Conservation (phyloP, 2,888 invertebrate species). For the Drosophila mayaguana region DNA sequence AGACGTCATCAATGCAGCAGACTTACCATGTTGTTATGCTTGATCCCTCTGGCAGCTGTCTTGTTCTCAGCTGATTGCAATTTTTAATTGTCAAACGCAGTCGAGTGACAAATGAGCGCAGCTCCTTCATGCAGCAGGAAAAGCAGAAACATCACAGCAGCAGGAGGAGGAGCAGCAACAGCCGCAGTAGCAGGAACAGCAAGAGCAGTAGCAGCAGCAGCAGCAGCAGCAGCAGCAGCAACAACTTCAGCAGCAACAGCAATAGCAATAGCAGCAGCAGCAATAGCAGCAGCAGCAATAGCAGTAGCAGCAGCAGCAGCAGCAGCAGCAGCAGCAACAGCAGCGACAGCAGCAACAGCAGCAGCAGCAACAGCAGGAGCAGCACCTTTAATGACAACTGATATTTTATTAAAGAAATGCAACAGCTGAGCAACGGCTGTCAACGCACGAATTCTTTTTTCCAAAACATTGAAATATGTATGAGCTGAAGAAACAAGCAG, state of each 20-base stretch:
- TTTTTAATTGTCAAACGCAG: conserved; percentile 78
- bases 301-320: conserved; percentile 2
- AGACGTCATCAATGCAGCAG: neutral
- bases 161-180: conserved; percentile 1
- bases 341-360: neutral
- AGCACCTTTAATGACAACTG: conserved; percentile 69
- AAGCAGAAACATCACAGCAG: neutral
- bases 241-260: conserved; percentile 12
- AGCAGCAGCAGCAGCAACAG: conserved; percentile 4
- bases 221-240: conserved; percentile 3
- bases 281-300: conserved; percentile 11
- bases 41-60: conserved; percentile 49
- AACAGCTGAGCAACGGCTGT: conserved; percentile 59
- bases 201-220: conserved; percentile 1
- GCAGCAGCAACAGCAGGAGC: conserved; percentile 5
- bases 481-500: conserved; percentile 16
- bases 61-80: conserved; percentile 53
- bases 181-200: conserved; percentile 9
- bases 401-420: conserved; percentile 73
- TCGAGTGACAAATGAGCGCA: conserved; percentile 70
- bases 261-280: conserved; percentile 15
- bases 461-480: conserved; percentile 61
- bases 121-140: conserved; percentile 18
- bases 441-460: conserved; percentile 62
- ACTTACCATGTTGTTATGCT: conserved; percentile 40